Evolutionary conservation across 2,888 invertebrate genomes (phyloP), one percentile per base, ranked within the genome.

Genomic region (Tillus elongatus): DNA sequence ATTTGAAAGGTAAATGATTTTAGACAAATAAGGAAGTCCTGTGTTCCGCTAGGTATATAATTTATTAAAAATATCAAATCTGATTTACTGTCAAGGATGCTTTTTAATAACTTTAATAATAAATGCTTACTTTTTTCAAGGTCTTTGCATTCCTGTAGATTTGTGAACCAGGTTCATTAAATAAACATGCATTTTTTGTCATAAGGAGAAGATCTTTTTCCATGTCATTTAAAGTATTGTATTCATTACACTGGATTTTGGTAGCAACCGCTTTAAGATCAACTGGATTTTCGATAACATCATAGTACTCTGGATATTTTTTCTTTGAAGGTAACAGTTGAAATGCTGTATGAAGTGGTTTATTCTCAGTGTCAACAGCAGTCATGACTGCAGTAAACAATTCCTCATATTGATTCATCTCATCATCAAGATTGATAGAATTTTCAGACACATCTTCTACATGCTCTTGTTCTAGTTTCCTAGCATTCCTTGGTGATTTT

Each of bases 81-180:
- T n/a, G n/a, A n/a, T n/a, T n/a, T n/a, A n/a, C n/a, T n/a, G n/a
- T n/a, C n/a, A n/a, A n/a, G n/a, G n/a, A n/a, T n/a, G n/a, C n/a
- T n/a, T n/a, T n/a, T n/a, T n/a, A n/a, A n/a, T n/a, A n/a, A n/a
- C n/a, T n/a, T n/a, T n/a, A n/a, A n/a, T n/a, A n/a, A n/a, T n/a
- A n/a, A n/a, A 60, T 58, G 34, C 74, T 70, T 45, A 87, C 79
- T 73, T 86, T 89, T 58, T 88, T 86, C 36, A 97, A 66, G 13
- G 80, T 72, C 58, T 89, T 90, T 1, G 96, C 93, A 66, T 95
- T 92, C 66, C 91, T 93, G 60, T 93, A 96, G 51, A 97, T 95
- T 60, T 85, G 84, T 9, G 95, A 95, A 2, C 92, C 92, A 0
- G 97, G 92, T 58, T 96, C 96, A 62, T 97, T 97, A 59, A 93